Evolutionary conservation across 1,140 invertebrate genomes (phyloP), one percentile per base, ranked within the genome.

Genomic region (Subanguina moxae): DNA sequence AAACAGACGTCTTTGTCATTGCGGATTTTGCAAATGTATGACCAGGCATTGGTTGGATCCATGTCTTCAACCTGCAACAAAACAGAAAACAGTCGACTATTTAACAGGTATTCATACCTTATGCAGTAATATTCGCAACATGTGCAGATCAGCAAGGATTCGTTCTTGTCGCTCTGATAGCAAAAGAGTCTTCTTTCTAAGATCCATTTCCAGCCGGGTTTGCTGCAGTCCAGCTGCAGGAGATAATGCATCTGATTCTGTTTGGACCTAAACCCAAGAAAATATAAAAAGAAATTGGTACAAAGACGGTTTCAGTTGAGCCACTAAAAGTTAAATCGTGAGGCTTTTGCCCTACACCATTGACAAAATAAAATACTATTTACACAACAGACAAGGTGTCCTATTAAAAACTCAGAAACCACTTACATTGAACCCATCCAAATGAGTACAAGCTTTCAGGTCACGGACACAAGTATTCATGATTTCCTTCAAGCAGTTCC

Each of bases 51-150:
- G 30, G 57, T 71, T 1, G 75, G 77, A 67, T 80, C 78, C 65
- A 80, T 57, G 61, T 82, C 68, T 56, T 80, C 78, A 42, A 78
- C 72, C 73, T 76, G 13, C n/a, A n/a, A n/a, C n/a, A n/a, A n/a
- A n/a, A n/a, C n/a, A n/a, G n/a, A n/a, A n/a, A n/a, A n/a, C n/a
- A n/a, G n/a, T n/a, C n/a, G n/a, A n/a, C n/a, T n/a, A n/a, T n/a
- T n/a, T n/a, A n/a, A 67, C 30, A 19, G 1, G 8, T 45, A 70
- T 70, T 7, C 64, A 59, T 48, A 75, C 57, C 17, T 70, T 72
- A 59, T 72, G 45, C 8, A 80, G 64, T 25, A 80, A 52, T 32
- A 64, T 67, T 23, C 78, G 62, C 30, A 80, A 65, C 17, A 68
- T 68, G 13, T 61, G 65, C 5, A 80, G 30, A 64, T 80, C 78